Conservation (phyloP, 2,888 invertebrate genomes). For the Lymantria monacha region DNA sequence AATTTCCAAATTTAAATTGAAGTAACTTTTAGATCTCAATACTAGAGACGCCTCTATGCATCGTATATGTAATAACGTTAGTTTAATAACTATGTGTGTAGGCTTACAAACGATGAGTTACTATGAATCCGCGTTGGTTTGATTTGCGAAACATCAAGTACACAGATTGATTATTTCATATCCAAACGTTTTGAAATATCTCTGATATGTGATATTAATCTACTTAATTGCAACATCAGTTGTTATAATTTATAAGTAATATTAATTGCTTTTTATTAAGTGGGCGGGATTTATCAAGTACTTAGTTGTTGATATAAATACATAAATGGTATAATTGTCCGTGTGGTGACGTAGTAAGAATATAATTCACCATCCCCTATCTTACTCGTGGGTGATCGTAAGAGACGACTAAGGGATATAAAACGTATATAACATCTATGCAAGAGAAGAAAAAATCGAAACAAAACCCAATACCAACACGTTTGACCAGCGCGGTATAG, state of each 20-base stretch:
- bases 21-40: background rate
- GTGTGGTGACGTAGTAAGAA: no score
- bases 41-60: background rate
- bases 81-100: slow-evolving; percentile 38
- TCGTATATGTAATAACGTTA: no score
- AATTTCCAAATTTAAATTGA: background rate
- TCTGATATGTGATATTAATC: background rate
- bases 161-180: slow-evolving; percentile 21
- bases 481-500: no score
- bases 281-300: background rate
- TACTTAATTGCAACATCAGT: background rate
- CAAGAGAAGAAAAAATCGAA: no score
- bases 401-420: no score
- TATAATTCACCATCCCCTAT: no score
- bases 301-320: background rate
- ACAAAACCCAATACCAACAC: no score
- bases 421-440: no score
- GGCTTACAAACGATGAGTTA: slow-evolving; percentile 37
- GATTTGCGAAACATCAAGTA: slow-evolving; percentile 32
- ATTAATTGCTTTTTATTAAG: background rate
- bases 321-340: no score
- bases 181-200: background rate
- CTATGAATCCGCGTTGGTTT: slow-evolving; percentile 31
- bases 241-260: background rate
- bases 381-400: no score